Percentiles rank a stretch among this genome's conserved stretches.
Evolutionary conservation across 1,140 invertebrate species (phyloP).

Genomic region (Drosophila nebulosa): DNA sequence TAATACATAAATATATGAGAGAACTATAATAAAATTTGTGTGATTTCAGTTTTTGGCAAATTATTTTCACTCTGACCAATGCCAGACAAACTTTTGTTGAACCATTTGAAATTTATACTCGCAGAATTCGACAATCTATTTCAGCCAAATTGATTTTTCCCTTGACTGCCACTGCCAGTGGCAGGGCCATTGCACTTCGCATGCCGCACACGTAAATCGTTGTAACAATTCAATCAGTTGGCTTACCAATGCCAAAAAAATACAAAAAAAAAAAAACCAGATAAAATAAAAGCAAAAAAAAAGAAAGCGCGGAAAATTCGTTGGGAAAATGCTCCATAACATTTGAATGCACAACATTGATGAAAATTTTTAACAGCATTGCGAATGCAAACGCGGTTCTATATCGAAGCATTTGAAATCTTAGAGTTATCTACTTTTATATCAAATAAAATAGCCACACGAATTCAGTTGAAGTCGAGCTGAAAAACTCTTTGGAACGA

Average conservation of each 20-base stretch:
- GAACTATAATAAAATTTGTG: conserved; percentile 33
- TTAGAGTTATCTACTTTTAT: neutral
- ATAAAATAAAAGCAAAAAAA: conserved; percentile 17
- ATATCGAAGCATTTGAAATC: neutral
- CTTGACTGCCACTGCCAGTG: conserved; percentile 10
- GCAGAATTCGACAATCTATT: conserved; percentile 76
- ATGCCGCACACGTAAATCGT: conserved; percentile 72
- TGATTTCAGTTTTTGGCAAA: conserved; percentile 24
- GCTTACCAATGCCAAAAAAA: conserved; percentile 19
- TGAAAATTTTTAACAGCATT: conserved; percentile 38
- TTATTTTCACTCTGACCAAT: conserved; percentile 35
- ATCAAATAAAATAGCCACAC: conserved; percentile 30
- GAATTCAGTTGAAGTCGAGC: conserved; percentile 37
- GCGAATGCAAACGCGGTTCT: conserved; percentile 24
- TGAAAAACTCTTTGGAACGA: conserved; percentile 30
- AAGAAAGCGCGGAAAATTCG: neutral
- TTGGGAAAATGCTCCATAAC: conserved; percentile 56
- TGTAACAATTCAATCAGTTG: conserved; percentile 79
- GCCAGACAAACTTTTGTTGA: conserved; percentile 21
- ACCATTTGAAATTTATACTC: conserved; percentile 66
- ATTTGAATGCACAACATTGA: conserved; percentile 73
- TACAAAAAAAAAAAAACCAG: conserved; percentile 26
- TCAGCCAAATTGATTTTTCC: conserved; percentile 66
- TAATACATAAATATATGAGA: neutral
- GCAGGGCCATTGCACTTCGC: conserved; percentile 51